These are phyloP conservation scores for Peromyscus californicus DNA, from an alignment of 2,113 vertebrate species.

Conservation along the genomic window DNA sequence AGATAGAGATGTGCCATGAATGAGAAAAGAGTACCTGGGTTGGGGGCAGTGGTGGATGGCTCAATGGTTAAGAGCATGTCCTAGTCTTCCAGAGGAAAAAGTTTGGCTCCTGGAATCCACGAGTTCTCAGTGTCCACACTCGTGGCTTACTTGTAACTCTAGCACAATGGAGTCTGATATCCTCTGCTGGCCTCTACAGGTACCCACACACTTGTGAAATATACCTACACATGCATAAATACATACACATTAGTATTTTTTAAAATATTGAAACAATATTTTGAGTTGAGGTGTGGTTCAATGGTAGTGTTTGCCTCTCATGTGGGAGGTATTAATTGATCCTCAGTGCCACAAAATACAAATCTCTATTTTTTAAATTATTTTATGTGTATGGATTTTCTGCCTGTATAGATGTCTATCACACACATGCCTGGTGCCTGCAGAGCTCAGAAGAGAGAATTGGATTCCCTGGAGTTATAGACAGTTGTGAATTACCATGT, in stretches of 20 bases:
- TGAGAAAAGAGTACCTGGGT: neutral
- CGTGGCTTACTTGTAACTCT: neutral
- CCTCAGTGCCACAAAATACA: neutral
- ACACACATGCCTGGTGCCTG: neutral
- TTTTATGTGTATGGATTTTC: neutral
- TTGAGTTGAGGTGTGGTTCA: no score
- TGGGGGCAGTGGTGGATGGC: accelerated
- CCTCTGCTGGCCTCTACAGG: neutral
- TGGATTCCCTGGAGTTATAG: neutral
- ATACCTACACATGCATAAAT: no score
- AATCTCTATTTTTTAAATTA: neutral
- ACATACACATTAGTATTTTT: neutral
- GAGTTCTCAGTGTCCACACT: neutral
- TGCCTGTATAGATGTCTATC: neutral
- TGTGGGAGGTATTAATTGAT: neutral
- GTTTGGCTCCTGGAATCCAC: neutral
- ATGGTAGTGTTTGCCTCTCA: neutral
- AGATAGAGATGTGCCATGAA: neutral
- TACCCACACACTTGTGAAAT: no score
- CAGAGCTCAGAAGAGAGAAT: neutral
- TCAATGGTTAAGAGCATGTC: neutral
- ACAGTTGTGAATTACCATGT: neutral
- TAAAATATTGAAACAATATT: neutral
- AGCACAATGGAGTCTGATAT: neutral
- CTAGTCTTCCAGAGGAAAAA: neutral